These are phyloP conservation scores for Drosophila neotestacea DNA, from an alignment of 2,888 invertebrate genomes.

Conservation along the genomic window DNA sequence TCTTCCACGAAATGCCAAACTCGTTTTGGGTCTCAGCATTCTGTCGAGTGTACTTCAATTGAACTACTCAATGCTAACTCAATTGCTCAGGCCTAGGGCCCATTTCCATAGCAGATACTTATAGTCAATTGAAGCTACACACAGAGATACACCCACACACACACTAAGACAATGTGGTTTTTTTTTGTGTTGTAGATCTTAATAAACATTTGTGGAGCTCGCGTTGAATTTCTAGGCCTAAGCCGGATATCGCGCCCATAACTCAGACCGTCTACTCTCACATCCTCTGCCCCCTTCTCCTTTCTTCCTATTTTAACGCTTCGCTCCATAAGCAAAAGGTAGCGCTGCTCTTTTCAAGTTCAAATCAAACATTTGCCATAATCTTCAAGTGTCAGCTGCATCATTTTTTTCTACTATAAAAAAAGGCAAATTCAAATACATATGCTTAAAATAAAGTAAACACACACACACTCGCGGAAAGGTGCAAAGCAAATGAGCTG, in stretches of 20 bases:
- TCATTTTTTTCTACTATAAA: slow-evolving; percentile 43
- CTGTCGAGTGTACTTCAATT: slow-evolving; percentile 65
- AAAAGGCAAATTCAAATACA: slow-evolving; percentile 49
- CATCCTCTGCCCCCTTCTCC: slow-evolving; percentile 47
- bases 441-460: slow-evolving; percentile 47
- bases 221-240: slow-evolving; percentile 34
- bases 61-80: slow-evolving; percentile 79
- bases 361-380: slow-evolving; percentile 77
- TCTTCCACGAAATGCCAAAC: slow-evolving; percentile 72
- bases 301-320: not conserved
- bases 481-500: slow-evolving; percentile 77
- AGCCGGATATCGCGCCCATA: slow-evolving; percentile 71
- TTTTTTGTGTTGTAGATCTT: slow-evolving; percentile 44
- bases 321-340: not conserved
- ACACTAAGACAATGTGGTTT: slow-evolving; percentile 27
- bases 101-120: slow-evolving; percentile 63
- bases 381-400: slow-evolving; percentile 75
- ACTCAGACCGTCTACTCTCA: slow-evolving; percentile 56
- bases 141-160: slow-evolving; percentile 6
- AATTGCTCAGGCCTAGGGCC: slow-evolving; percentile 69
- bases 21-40: slow-evolving; percentile 72
- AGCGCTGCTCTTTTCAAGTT: slow-evolving; percentile 68
- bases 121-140: slow-evolving; percentile 60
- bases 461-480: slow-evolving; percentile 31
- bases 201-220: slow-evolving; percentile 57